Percentiles rank a stretch among this genome's conserved stretches.
phyloP scores from a whole-genome alignment of 2,888 invertebrate genomes.

The Gandaritis pyraliata region DNA sequence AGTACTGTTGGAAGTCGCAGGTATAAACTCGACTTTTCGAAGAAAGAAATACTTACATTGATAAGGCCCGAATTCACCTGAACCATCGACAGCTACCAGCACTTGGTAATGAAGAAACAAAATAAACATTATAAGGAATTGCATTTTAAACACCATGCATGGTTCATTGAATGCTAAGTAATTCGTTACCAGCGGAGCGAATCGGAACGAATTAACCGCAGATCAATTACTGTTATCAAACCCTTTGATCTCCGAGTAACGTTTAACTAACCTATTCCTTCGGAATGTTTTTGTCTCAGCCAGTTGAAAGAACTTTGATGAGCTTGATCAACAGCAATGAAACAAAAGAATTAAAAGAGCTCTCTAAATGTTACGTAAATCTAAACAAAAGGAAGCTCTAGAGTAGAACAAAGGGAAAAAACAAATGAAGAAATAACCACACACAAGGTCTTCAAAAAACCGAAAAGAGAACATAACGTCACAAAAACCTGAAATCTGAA shows the following conservation, averaged over 20 bases:
- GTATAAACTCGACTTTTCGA: too few relatives aligned
- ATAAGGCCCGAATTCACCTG: background rate
- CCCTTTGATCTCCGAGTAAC: slow-evolving; percentile 35
- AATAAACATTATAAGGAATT: slow-evolving; percentile 21
- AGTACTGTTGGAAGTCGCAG: too few relatives aligned
- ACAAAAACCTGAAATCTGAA: background rate
- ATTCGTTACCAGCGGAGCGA: slow-evolving; percentile 29
- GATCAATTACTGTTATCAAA: slow-evolving; percentile 37
- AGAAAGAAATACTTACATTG: too few relatives aligned
- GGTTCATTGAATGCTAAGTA: slow-evolving; percentile 33
- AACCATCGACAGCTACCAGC: background rate
- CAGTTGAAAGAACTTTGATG: slow-evolving; percentile 18
- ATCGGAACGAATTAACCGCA: slow-evolving; percentile 35
- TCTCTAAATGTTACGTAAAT: slow-evolving; percentile 2
- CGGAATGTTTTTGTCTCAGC: slow-evolving; percentile 25
- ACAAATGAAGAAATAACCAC: background rate
- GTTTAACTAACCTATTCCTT: slow-evolving; percentile 2
- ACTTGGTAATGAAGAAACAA: slow-evolving; percentile 13
- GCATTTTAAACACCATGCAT: slow-evolving; percentile 29
- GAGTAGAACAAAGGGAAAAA: too few relatives aligned
- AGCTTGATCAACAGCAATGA: background rate
- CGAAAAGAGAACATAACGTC: background rate
- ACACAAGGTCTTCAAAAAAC: too few relatives aligned
- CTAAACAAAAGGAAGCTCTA: slow-evolving; percentile 7
- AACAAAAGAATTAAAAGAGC: slow-evolving; percentile 5